These are phyloP conservation scores for Osmerus eperlanus DNA, from an alignment of 2,113 vertebrate species.

Conservation along the genomic window DNA sequence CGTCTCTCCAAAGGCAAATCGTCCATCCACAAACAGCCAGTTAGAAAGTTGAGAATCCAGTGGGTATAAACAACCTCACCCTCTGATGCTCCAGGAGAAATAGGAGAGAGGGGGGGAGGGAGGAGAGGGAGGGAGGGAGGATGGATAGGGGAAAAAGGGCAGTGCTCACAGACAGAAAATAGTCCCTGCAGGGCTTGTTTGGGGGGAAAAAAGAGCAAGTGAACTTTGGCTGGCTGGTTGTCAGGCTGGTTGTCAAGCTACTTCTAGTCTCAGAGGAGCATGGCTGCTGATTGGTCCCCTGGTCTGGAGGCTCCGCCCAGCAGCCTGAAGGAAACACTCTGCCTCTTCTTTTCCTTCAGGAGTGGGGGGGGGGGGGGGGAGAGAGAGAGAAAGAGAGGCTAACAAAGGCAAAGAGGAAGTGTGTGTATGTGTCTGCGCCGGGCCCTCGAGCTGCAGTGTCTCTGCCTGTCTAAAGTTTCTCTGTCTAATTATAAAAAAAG, in stretches of 20 bases:
- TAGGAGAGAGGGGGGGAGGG: neutral
- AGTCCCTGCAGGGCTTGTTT: slow-evolving; percentile 58
- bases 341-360: neutral
- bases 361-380: too few relatives aligned
- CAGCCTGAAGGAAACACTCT: neutral
- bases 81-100: slow-evolving; percentile 42
- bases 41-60: slow-evolving; percentile 55
- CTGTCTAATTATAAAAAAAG: slow-evolving; percentile 25
- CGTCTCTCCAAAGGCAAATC: slow-evolving; percentile 48
- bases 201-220: slow-evolving; percentile 59
- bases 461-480: slow-evolving; percentile 8
- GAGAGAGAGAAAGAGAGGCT: too few relatives aligned
- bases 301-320: too few relatives aligned
- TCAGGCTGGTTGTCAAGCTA: slow-evolving; percentile 45
- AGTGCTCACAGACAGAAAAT: slow-evolving; percentile 46
- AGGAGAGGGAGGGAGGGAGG: slow-evolving; percentile 13
- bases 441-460: neutral
- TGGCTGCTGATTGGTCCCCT: too few relatives aligned
- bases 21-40: slow-evolving; percentile 53
- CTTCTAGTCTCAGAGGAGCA: neutral
- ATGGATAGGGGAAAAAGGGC: slow-evolving; percentile 9
- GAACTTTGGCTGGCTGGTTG: slow-evolving; percentile 64
- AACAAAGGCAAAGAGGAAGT: neutral
- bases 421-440: neutral
- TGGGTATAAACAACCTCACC: slow-evolving; percentile 64